Base-by-base conservation (phyloP, 2,888 invertebrate species). In the Lamproptera curius region DNA sequence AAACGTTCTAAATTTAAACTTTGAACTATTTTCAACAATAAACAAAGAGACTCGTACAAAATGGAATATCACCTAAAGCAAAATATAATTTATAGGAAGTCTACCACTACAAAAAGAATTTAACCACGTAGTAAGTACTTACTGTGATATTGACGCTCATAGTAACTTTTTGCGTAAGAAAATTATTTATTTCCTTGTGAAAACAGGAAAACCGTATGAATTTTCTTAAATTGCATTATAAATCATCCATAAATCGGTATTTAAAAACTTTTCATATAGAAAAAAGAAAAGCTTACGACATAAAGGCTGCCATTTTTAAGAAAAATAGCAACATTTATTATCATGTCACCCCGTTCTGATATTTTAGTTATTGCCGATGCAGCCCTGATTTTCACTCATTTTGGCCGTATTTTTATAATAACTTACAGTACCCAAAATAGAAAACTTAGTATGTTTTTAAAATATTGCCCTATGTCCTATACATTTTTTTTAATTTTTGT, bases 261-360 rank as follows among this genome's bases (percentile, higher is more conserved):
- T 73, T 76, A 67, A 76, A 48, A 78, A 79, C 79, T 79, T 83
- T 82, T 81, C 77, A 73, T 57, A 37, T 48, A 55, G 50, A 56
- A 56, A 83, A 78, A 81, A 78, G 80, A 82, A 84, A 81, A 84
- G 84, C 85, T 84, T 86, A 86, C 84, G 86, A 86, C 83, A 83
- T 83, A 68, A 67, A 81, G 82, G 84, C 86, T 86, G 86, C 86
- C 86, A 87, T 87, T 84, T 79, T 78, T 67, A 57, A 52, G 59
- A 68, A 71, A 71, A 71, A 74, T 79, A 73, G 80, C 76, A 80
- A 79, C 78, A 77, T 74, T 74, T 56, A 57, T 61, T 55, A 57
- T 59, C 58, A 61, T 68, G 69, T 67, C 65, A 70, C 52, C 61
- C 42, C 52, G 51, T 44, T 56, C 53, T 51, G 48, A 47, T 54